Base-by-base conservation (phyloP, 2,113 vertebrate genomes). In the Dasyurus viverrinus region DNA sequence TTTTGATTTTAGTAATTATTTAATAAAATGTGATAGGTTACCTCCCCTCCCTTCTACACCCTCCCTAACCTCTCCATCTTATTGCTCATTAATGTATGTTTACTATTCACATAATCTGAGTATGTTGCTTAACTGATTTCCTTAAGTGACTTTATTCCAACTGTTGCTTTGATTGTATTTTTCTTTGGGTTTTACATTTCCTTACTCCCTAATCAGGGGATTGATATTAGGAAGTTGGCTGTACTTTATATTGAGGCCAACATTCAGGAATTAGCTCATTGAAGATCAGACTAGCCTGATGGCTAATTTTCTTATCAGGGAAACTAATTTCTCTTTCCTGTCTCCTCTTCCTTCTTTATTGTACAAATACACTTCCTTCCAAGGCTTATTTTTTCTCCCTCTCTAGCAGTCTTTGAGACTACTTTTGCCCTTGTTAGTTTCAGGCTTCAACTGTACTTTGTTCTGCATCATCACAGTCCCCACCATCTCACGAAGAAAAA, bases 1-100 rank as follows among this genome's bases (percentile, higher is more conserved):
- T 46, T 94, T 11, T 94, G 48, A 25, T 92, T 96, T 92, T 96
- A 26, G 92, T 94, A 95, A 84, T 96, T 48, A 22, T 95, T 93
- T 96, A 68, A 96, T 91, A 60, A 94, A 91, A 53, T 94, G 54
- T 96, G 93, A 94, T 16, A 57, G 55, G 91, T 93, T 89, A 76
- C 52, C 84, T 95, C 22, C 52, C 50, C 36, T 4, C 90, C 48
- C 90, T 93, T 54, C 53, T 54, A 55, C 76, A 54, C 55, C 10
- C 50, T 52, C 9, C 50, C 50, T 52, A 10, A 52, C 50, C 50
- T 52, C 50, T 89, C 30, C 36, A 84, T 19, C 19, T 84, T 84
- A 84, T 42, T 42, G 68, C 68, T 84, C n/a, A 84, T 84, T 84
- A 84, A 84, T 42, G n/a, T 84, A n/a, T 68, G 3, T 68, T 60